Evolutionary conservation across 2,888 invertebrate genomes (phyloP), one percentile per base, ranked within the genome.

Genomic region (Drosophila parthenogenetica): DNA sequence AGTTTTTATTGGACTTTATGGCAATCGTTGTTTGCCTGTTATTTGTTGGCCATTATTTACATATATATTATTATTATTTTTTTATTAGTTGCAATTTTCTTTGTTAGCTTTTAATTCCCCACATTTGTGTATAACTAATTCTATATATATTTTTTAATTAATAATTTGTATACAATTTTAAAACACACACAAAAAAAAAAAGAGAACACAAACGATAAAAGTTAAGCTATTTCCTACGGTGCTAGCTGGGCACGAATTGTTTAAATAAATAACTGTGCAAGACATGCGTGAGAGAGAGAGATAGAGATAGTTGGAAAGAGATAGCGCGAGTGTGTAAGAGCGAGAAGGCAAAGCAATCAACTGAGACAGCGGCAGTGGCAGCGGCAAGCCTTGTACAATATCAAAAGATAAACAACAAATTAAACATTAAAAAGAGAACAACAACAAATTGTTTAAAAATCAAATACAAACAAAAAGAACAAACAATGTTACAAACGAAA

Each of bases 21-120:
- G 62, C 40, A 61, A 48, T 19, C 1, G n/a, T 53, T 45, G 10
- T 16, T 45, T 64, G 70, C 70, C 64, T 53, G 42, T 77, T 67
- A 54, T 62, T 79, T 77, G 83, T 82, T 82, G 79, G 79, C 83
- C 79, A 84, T 81, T 70, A 53, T 35, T 49, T 48, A 37, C 17
- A 17, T 35, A 16, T 35, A 22, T 35, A 25, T 32, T 42, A 17
- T 16, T 11, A 16, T 29, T 35, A 65, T 63, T 67, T 58, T 77
- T 79, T 58, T 29, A 60, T 42, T 69, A 63, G 72, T 60, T 77
- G 17, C 54, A 81, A 64, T 83, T 74, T 61, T 73, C 49, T 48
- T 67, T 79, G 61, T 73, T 77, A 77, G 58, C 32, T 76, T 62
- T 77, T 77, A 65, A 50, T 46, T 48, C 42, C 42, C 45, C 49